Evolutionary conservation across 1,140 invertebrate species (phyloP).

Genomic region (Anadara kagoshimensis): DNA sequence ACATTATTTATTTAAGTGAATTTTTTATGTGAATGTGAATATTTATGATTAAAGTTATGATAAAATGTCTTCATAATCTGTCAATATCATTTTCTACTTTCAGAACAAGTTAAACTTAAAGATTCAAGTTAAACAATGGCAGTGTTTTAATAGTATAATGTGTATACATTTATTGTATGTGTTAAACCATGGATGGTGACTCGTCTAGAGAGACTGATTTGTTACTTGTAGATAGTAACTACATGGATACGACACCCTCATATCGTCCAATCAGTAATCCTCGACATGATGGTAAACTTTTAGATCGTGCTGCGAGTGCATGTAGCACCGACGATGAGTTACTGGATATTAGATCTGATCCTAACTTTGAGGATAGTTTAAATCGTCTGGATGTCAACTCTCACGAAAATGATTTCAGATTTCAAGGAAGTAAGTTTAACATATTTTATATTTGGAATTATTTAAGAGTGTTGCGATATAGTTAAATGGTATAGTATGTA

Average conservation of each 20-base stretch:
- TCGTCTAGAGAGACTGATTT: slow-evolving; percentile 31
- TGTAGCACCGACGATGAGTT: slow-evolving; percentile 38
- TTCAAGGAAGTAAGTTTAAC: background rate
- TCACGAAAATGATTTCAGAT: background rate
- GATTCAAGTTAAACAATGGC: background rate
- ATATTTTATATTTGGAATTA: background rate
- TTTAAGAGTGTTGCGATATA: too few species aligned
- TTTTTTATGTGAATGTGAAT: too few species aligned
- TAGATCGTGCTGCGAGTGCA: slow-evolving; percentile 10
- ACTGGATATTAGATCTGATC: slow-evolving; percentile 25
- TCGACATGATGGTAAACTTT: slow-evolving; percentile 4
- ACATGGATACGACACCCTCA: slow-evolving; percentile 3
- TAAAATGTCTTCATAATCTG: too few species aligned
- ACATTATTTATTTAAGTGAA: too few species aligned
- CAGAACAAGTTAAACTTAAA: background rate
- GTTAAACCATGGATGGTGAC: slow-evolving; percentile 10
- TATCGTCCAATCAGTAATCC: slow-evolving; percentile 11
- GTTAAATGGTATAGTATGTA: too few species aligned
- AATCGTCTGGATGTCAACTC: slow-evolving; percentile 6
- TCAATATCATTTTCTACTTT: too few species aligned
- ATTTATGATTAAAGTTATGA: too few species aligned
- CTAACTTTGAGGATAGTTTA: background rate
- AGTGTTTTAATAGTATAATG: background rate
- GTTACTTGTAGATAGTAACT: slow-evolving; percentile 32
- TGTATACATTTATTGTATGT: background rate